A percentile compares a stretch with the other conserved stretches of the same genome.
Conservation (phyloP, 2,888 invertebrate species). For the Tuberolachnus salignus region DNA sequence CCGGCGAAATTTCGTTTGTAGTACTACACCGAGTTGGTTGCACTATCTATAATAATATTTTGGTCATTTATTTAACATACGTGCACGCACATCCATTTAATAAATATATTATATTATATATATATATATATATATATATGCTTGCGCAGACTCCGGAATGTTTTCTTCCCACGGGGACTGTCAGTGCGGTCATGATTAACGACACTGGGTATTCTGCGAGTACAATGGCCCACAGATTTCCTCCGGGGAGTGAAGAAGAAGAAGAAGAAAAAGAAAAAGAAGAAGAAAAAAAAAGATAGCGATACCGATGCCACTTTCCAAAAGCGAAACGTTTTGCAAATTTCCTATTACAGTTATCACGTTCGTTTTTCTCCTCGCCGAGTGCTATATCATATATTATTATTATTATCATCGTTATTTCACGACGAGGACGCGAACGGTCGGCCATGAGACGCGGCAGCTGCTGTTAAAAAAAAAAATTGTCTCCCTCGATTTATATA, state of each 20-base stretch:
- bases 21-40: background rate
- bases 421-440: background rate
- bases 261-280: too few relatives aligned
- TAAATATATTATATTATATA: background rate
- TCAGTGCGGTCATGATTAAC: constrained; percentile 47
- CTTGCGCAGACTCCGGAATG: too few relatives aligned
- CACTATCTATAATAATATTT: background rate
- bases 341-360: constrained; percentile 40
- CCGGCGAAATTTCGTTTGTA: too few relatives aligned
- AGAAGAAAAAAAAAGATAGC: constrained; percentile 7
- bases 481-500: background rate
- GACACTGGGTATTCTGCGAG: constrained; percentile 8
- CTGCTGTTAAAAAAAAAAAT: background rate
- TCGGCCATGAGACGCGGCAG: too few relatives aligned
- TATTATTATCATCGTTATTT: background rate
- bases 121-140: too few relatives aligned
- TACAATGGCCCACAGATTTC: constrained; percentile 49
- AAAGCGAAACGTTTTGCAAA: constrained; percentile 35
- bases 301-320: constrained; percentile 40
- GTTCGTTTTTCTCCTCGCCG: constrained; percentile 32
- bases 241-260: constrained; percentile 10
- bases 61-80: constrained; percentile 25
- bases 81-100: background rate
- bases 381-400: constrained; percentile 30
- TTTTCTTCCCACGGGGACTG: constrained; percentile 51